Evolutionary conservation across 1,140 invertebrate species (phyloP).

Genomic region (Mamestra configurata): DNA sequence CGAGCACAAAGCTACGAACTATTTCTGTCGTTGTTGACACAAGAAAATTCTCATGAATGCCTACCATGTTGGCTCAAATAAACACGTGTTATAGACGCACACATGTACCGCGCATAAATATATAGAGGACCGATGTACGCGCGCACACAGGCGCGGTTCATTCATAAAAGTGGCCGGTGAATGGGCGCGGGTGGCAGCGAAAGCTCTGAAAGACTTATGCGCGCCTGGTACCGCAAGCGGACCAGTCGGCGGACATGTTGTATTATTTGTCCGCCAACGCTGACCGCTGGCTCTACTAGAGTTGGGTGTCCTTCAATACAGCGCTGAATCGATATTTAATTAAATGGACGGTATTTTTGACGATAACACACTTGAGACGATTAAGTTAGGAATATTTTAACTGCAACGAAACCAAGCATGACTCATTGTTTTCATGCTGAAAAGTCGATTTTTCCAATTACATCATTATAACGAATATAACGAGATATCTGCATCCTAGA

Average conservation of each 20-base stretch:
- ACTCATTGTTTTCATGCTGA: no score
- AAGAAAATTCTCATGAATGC: constrained; percentile 86
- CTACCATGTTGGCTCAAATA: constrained; percentile 78
- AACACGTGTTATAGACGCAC: constrained; percentile 76
- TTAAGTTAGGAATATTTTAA: background rate
- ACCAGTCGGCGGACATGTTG: constrained; percentile 83
- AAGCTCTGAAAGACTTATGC: constrained; percentile 76
- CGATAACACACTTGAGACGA: no score
- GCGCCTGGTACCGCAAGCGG: constrained; percentile 77
- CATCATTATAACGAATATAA: no score
- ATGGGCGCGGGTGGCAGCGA: constrained; percentile 69
- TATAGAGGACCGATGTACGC: constrained; percentile 54
- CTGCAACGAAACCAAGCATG: background rate
- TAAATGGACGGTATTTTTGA: background rate
- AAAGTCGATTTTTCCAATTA: no score
- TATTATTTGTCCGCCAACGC: constrained; percentile 67
- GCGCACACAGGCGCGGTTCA: constrained; percentile 73
- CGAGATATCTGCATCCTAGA: no score
- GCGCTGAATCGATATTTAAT: background rate
- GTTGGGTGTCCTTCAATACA: constrained; percentile 3
- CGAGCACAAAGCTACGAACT: constrained; percentile 81
- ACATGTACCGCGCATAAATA: constrained; percentile 52
- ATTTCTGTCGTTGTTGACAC: constrained; percentile 85
- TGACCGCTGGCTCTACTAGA: constrained; percentile 54
- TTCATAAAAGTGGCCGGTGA: constrained; percentile 76